phyloP scores from a whole-genome alignment of 2,113 vertebrate species.

The Chamaea fasciata region DNA sequence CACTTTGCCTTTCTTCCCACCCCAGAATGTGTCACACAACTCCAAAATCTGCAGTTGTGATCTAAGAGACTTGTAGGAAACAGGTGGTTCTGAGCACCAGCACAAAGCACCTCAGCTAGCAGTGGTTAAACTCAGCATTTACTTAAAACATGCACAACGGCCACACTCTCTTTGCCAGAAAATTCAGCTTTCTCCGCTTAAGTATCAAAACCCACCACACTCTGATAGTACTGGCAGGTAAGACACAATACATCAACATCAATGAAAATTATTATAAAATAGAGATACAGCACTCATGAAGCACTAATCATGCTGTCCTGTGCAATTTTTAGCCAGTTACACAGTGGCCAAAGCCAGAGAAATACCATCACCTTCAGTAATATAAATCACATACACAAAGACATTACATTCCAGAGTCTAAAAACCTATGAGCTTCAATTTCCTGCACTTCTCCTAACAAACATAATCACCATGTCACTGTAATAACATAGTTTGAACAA shows the following conservation, averaged over 20 bases:
- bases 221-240: not conserved
- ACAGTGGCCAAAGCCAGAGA: not conserved
- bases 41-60: not conserved
- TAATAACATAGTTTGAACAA: not conserved
- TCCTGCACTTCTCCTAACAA: not conserved
- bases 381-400: not conserved
- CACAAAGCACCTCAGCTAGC: not conserved
- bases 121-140: not conserved
- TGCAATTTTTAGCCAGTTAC: not conserved
- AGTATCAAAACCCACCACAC: accelerated
- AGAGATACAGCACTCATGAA: not conserved
- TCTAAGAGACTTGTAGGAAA: not conserved
- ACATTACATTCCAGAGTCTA: not conserved
- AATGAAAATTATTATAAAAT: not conserved
- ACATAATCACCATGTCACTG: not conserved
- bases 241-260: not conserved
- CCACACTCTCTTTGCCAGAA: not conserved
- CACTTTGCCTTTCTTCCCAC: not conserved
- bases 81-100: not conserved
- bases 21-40: not conserved
- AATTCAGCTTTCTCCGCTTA: not conserved
- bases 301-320: not conserved
- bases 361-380: not conserved
- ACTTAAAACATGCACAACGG: not conserved
- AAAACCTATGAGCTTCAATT: not conserved